Evolutionary conservation across 2,888 invertebrate species (phyloP).

Genomic region (Neria commutata): DNA sequence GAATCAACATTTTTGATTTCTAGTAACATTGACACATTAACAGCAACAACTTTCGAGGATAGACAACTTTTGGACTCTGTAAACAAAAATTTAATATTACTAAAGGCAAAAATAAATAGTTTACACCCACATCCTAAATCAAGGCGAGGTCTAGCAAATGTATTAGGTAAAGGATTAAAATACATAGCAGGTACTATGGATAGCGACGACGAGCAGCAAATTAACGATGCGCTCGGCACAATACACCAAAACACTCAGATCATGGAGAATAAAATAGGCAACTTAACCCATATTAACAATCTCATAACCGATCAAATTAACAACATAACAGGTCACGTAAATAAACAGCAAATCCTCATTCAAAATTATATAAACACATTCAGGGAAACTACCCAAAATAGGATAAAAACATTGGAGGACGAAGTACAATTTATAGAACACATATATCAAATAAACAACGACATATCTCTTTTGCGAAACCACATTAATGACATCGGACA

Average conservation of each 20-base stretch:
- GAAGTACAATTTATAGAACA: conserved; percentile 30
- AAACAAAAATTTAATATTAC: conserved; percentile 19
- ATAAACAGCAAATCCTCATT: conserved; percentile 27
- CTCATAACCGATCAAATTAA: conserved; percentile 27
- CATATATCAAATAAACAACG: conserved; percentile 29
- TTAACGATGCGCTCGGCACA: conserved; percentile 18
- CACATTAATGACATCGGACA: conserved; percentile 27
- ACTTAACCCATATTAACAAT: conserved; percentile 18
- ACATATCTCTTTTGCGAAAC: conserved; percentile 21
- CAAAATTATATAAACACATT: conserved; percentile 27
- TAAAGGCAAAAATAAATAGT: conserved; percentile 19
- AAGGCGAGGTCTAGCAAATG: conserved; percentile 24
- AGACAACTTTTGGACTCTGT: conserved; percentile 17
- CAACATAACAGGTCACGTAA: conserved; percentile 33
- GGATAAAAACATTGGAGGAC: conserved; percentile 26
- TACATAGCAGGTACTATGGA: conserved; percentile 30
- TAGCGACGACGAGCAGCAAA: conserved; percentile 26
- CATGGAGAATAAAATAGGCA: conserved; percentile 20
- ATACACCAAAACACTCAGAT: conserved; percentile 20
- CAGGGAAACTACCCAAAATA: conserved; percentile 19
- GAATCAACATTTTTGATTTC: conserved; percentile 17
- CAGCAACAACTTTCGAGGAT: conserved; percentile 10
- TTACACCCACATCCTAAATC: conserved; percentile 22
- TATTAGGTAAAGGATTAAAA: conserved; percentile 28
- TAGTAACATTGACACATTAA: conserved; percentile 16